phyloP scores from a whole-genome alignment of 2,888 invertebrate species.

The Drosophila mimica region DNA sequence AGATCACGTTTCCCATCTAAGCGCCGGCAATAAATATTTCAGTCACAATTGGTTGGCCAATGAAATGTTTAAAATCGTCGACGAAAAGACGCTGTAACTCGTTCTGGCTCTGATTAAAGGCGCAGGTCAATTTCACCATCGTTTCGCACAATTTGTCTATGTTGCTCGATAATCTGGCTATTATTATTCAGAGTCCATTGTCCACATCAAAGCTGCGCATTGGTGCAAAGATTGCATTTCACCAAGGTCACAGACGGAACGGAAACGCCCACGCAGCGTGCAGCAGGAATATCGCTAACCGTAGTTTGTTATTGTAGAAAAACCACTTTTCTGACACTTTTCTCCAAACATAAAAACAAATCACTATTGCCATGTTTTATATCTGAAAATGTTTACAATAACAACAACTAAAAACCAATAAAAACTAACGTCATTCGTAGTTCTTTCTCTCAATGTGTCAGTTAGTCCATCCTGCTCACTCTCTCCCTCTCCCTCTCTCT shows the following conservation, averaged over 20 bases:
- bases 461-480: background rate
- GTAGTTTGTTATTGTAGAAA: background rate
- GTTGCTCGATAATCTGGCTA: conserved; percentile 2
- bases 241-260: background rate
- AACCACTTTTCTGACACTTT: background rate
- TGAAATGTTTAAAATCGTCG: background rate
- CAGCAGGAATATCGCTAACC: background rate
- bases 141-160: background rate
- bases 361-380: background rate
- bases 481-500: background rate
- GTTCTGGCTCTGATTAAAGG: background rate
- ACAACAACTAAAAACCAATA: background rate
- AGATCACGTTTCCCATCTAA: conserved; percentile 72
- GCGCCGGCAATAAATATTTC: conserved; percentile 72
- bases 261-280: background rate
- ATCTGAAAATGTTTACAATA: background rate
- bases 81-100: background rate
- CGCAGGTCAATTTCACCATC: background rate
- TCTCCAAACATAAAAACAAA: background rate
- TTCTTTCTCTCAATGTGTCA: background rate
- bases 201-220: background rate
- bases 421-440: background rate
- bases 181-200: conserved; percentile 2
- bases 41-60: conserved; percentile 63
- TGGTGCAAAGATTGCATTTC: background rate